phyloP scores from a whole-genome alignment of 1,140 invertebrate genomes.

The Tribolium madens region DNA sequence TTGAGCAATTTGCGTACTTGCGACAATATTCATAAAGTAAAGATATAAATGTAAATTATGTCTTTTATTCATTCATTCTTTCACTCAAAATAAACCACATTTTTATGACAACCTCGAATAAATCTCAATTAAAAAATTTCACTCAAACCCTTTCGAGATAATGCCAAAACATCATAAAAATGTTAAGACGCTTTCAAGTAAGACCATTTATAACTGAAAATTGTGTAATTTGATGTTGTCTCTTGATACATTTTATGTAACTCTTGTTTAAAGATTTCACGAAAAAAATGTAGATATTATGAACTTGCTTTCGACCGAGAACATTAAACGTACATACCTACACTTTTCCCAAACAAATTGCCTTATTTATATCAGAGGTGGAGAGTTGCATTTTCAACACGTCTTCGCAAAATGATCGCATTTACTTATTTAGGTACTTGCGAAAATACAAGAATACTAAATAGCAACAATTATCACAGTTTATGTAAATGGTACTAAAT shows the following conservation, averaged over 20 bases:
- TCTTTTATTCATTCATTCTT: background rate
- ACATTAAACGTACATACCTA: background rate
- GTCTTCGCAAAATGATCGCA: background rate
- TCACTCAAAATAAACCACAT: constrained; percentile 9
- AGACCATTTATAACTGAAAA: background rate
- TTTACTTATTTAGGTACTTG: background rate
- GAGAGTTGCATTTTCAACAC: background rate
- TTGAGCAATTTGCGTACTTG: constrained; percentile 16
- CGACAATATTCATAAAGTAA: constrained; percentile 7
- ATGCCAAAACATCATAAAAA: constrained; percentile 1
- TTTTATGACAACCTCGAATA: constrained; percentile 1
- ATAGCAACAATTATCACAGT: too few species aligned
- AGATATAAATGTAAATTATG: background rate
- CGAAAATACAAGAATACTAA: too few species aligned
- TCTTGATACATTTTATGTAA: constrained; percentile 13
- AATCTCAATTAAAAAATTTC: constrained; percentile 16
- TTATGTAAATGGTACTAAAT: too few species aligned
- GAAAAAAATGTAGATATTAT: constrained; percentile 14
- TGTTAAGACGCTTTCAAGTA: constrained; percentile 20
- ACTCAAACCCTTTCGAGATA: constrained; percentile 16
- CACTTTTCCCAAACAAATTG: background rate
- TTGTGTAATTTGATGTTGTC: constrained; percentile 16
- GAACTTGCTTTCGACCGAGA: background rate
- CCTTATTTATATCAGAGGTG: background rate
- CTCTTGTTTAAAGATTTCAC: constrained; percentile 7